These are phyloP conservation scores for Odontothrips loti DNA, from an alignment of 2,888 invertebrate genomes.

Conservation along the genomic window DNA sequence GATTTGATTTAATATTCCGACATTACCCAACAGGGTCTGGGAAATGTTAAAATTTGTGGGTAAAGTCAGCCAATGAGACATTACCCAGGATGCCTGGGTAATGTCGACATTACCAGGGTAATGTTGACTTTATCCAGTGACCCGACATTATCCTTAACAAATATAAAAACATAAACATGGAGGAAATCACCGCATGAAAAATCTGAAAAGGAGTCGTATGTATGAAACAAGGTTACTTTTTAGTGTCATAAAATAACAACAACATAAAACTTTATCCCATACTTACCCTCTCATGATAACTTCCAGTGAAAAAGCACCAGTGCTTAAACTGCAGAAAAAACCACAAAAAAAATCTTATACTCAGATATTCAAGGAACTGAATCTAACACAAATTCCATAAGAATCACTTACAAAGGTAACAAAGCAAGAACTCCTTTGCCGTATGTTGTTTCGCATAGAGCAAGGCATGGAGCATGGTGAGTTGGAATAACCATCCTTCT, in stretches of 20 bases:
- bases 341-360: background rate
- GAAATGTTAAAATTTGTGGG: too few relatives aligned
- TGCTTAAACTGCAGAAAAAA: background rate
- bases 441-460: slow-evolving; percentile 1
- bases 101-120: too few relatives aligned
- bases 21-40: too few relatives aligned
- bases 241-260: background rate
- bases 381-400: background rate
- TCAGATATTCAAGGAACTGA: background rate
- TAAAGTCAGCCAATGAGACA: too few relatives aligned
- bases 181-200: background rate
- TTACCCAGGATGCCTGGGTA: too few relatives aligned
- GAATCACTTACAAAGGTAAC: slow-evolving; percentile 1
- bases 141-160: too few relatives aligned
- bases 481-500: slow-evolving; percentile 11
- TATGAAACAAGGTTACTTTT: background rate
- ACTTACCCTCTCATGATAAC: slow-evolving; percentile 5
- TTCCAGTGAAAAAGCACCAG: background rate
- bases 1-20: too few relatives aligned
- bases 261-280: background rate
- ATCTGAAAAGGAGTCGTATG: background rate
- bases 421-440: background rate
- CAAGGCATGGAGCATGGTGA: background rate
- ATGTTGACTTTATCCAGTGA: too few relatives aligned
- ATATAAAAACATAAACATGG: background rate